Conservation (phyloP, 2,888 invertebrate genomes). For the Beris chalybata region DNA sequence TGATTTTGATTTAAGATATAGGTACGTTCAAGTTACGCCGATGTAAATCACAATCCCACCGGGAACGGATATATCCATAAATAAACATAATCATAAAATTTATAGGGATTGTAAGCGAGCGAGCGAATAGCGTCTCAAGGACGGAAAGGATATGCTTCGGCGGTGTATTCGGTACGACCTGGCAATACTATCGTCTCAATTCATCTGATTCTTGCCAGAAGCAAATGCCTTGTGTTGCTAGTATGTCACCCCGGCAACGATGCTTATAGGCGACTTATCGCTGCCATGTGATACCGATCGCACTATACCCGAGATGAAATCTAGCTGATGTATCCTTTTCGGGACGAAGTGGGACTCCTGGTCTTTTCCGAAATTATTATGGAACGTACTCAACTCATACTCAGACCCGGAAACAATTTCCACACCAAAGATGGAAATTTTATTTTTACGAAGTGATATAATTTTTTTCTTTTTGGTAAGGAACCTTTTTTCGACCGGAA, state of each 20-base stretch:
- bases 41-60: slow-evolving; percentile 30
- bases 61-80: slow-evolving; percentile 28
- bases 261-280: slow-evolving; percentile 12
- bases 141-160: slow-evolving; percentile 11
- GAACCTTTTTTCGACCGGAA: too few relatives aligned
- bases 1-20: slow-evolving; percentile 33
- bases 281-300: not conserved
- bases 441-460: slow-evolving; percentile 30
- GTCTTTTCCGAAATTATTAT: too few relatives aligned
- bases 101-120: slow-evolving; percentile 31
- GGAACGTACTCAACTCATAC: too few relatives aligned
- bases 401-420: slow-evolving; percentile 20
- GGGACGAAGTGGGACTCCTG: too few relatives aligned
- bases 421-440: slow-evolving; percentile 19
- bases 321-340: too few relatives aligned
- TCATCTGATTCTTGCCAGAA: slow-evolving; percentile 26
- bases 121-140: slow-evolving; percentile 1
- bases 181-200: slow-evolving; percentile 16
- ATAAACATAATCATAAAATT: slow-evolving; percentile 35
- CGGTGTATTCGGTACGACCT: not conserved
- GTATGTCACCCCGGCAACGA: slow-evolving; percentile 9
- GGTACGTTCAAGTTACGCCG: slow-evolving; percentile 20
- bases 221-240: not conserved
- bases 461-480: too few relatives aligned
- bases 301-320: too few relatives aligned